Evolutionary conservation across 2,888 invertebrate genomes (phyloP).

Genomic region (Odontocolon sp.): DNA sequence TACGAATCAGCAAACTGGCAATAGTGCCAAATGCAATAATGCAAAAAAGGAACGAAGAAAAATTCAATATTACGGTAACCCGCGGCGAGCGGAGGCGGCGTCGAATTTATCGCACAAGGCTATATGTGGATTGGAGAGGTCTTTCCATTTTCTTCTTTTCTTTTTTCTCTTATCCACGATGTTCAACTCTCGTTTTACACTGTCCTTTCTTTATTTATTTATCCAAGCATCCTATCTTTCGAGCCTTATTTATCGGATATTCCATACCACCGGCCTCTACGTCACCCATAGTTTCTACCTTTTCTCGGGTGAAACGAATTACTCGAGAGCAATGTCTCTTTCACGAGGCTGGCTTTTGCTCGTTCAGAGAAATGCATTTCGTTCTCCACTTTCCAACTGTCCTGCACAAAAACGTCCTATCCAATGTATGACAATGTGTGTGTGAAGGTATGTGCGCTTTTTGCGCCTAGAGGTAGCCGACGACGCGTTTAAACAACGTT

Average conservation of each 20-base stretch:
- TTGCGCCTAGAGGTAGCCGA: too few relatives aligned
- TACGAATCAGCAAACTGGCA: conserved; percentile 28
- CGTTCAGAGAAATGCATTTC: conserved; percentile 16
- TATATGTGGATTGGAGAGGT: conserved; percentile 23
- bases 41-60: conserved; percentile 15
- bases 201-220: conserved; percentile 25
- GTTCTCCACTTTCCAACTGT: background rate
- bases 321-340: conserved; percentile 12
- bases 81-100: conserved; percentile 1
- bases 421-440: too few relatives aligned
- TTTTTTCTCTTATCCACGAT: background rate
- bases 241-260: conserved; percentile 33
- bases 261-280: background rate
- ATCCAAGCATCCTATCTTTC: conserved; percentile 12
- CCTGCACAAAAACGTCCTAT: background rate
- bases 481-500: too few relatives aligned
- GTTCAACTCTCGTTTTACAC: conserved; percentile 3
- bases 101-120: conserved; percentile 46
- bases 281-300: background rate
- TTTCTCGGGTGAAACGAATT: conserved; percentile 10
- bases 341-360: background rate
- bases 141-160: background rate
- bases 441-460: too few relatives aligned
- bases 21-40: conserved; percentile 6
- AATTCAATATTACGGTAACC: conserved; percentile 53